Base-by-base conservation (phyloP, 2,797 vertebrate genomes). In the Trachurus trachurus region DNA sequence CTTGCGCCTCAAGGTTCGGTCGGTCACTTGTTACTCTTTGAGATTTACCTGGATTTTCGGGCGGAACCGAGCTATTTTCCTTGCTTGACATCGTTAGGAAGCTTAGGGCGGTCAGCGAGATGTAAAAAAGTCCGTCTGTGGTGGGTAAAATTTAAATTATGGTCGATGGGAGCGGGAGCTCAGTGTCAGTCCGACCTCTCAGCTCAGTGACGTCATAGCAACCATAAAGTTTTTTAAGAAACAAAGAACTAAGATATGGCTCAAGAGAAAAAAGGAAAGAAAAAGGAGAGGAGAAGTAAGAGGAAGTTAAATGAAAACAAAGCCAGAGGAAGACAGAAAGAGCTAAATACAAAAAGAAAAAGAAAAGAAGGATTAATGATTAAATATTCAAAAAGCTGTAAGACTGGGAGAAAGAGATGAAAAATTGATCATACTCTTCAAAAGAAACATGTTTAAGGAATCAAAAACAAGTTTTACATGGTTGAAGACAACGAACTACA, bases 381-480 rank as follows among this genome's bases (percentile, higher is more conserved):
- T 50, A 66, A 76, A 61, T 61, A 73, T 77, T 77, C 52, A 66
- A 9, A 54, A 16, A 42, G 37, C 71, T 26, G n/a, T 26, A 26
- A 8, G 22, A 16, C 13, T 50, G 29, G 4, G 31, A 60, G 21
- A 61, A 72, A 53, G 52, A 56, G 34, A 75, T 49, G 2, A 76
- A 71, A 72, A 61, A 16, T 6, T 53, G 12, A 53, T 21, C 10
- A 13, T 52, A 64, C 26, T 37, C 5, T 52, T 34, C 5, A 47
- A 63, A 34, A 47, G 4, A 71, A 40, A 40, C 16, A 31, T 34
- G 26, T 49, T 40, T n/a, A 50, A 53, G 11, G 42, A 54, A 68
- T 59, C 40, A 64, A 62, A 61, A 15, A 61, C 29, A 74, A 56
- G 44, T 31, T 37, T 22, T n/a, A 60, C 58, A 71, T 19, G 9